Evolutionary conservation across 2,888 invertebrate species (phyloP).

Genomic region (Amiota minor): DNA sequence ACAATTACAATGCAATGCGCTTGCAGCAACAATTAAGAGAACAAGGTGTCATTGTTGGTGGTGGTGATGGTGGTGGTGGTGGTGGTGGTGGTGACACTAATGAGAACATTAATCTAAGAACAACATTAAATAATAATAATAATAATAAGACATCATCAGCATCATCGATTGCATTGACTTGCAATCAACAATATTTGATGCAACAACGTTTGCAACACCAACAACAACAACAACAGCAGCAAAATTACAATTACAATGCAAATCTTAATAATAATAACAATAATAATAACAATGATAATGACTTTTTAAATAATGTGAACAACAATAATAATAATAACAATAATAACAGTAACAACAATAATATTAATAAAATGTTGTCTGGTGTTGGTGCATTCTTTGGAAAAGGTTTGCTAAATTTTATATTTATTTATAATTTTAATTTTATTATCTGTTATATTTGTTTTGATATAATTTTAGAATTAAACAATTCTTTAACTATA

Average conservation of each 20-base stretch:
- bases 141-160: constrained; percentile 41
- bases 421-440: constrained; percentile 1
- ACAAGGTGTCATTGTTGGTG: constrained; percentile 55
- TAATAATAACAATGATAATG: constrained; percentile 50
- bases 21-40: constrained; percentile 68
- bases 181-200: constrained; percentile 66
- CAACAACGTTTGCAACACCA: constrained; percentile 58
- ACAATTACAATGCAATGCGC: constrained; percentile 54
- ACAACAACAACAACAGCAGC: constrained; percentile 48
- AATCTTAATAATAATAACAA: constrained; percentile 38
- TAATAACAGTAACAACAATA: constrained; percentile 46
- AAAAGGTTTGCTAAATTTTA: constrained; percentile 56
- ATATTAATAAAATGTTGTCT: constrained; percentile 34
- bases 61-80: constrained; percentile 7
- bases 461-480: neutral
- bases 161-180: constrained; percentile 51
- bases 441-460: constrained; percentile 8
- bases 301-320: constrained; percentile 48
- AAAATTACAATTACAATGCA: constrained; percentile 40
- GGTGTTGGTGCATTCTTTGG: constrained; percentile 40
- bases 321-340: constrained; percentile 49
- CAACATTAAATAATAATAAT: constrained; percentile 33
- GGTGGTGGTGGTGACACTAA: too few species aligned
- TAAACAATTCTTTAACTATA: too few species aligned
- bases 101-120: constrained; percentile 27